phyloP scores from a whole-genome alignment of 2,113 vertebrate species.

The Syrrhaptes paradoxus region DNA sequence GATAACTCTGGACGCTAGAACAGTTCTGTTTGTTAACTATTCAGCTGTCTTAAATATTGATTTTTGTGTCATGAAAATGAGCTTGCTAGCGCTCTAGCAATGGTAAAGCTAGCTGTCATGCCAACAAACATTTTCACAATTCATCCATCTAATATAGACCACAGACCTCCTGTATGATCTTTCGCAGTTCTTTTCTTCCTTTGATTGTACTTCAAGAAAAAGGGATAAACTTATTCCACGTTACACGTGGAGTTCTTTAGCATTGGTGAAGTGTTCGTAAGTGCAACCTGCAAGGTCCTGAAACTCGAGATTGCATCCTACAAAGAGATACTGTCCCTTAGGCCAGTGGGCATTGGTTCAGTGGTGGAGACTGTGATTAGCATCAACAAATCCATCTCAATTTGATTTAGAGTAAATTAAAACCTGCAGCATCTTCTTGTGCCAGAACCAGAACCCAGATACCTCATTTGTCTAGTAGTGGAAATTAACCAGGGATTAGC shows the following conservation, averaged over 20 bases:
- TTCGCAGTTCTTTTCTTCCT: neutral
- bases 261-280: neutral
- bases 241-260: neutral
- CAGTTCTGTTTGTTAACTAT: neutral
- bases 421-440: neutral
- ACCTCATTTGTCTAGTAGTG: neutral
- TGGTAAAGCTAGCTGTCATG: neutral
- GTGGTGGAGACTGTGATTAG: neutral
- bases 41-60: neutral
- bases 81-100: neutral
- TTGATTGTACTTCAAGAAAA: neutral
- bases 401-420: neutral
- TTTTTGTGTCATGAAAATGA: neutral
- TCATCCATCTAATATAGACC: neutral
- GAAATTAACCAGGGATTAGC: neutral
- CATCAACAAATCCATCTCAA: neutral
- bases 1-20: neutral
- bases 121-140: neutral
- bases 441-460: neutral
- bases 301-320: neutral
- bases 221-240: neutral
- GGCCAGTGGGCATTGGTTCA: neutral
- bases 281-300: neutral
- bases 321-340: neutral
- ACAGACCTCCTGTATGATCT: neutral